Evolutionary conservation across 1,140 invertebrate genomes (phyloP), one percentile per base, ranked within the genome.

Genomic region (Drosophila mojavensis): DNA sequence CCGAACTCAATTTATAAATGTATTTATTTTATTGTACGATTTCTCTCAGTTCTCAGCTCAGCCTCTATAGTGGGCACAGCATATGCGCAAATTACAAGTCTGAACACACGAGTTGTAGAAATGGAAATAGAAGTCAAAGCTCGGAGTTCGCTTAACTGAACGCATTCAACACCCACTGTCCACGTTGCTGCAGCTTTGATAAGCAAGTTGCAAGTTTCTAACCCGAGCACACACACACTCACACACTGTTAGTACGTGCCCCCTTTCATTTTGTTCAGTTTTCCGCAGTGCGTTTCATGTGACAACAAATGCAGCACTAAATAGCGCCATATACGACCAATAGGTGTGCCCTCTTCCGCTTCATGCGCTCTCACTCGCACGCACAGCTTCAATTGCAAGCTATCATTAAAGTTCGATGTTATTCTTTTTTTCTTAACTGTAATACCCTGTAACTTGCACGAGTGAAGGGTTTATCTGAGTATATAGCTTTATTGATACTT

Each of bases 51-150:
- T 67, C 45, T 17, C 3, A 43, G 15, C 26, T 26, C 28, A 56
- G 41, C n/a, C 33, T 63, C 10, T 41, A 54, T 51, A 54, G 43
- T 66, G 63, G 50, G 62, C 63, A 69, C 45, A 24, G 48, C 41
- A 63, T 62, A 63, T 74, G 71, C 26, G 53, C 59, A 74, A 74
- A 74, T 69, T 69, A 74, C 71, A 74, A 58, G 43, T 11, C 28
- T 20, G 53, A 62, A 56, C 26, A 56, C 20, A 43, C 45, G 39
- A 56, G 53, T 39, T 3, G 51, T 54, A n/a, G 62, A 50, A 63
- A 51, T 36, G 5, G 28, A 30, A n/a, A 24, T 24, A 24, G 62
- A 36, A 36, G 11, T 2, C 15, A 30, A 6, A 6, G 51, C n/a
- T 39, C 36, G 10, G 0, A 9, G 36, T 11, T 4, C 36, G 3